Conservation (phyloP, 2,797 vertebrate species). For the Anomalospiza imberbis region DNA sequence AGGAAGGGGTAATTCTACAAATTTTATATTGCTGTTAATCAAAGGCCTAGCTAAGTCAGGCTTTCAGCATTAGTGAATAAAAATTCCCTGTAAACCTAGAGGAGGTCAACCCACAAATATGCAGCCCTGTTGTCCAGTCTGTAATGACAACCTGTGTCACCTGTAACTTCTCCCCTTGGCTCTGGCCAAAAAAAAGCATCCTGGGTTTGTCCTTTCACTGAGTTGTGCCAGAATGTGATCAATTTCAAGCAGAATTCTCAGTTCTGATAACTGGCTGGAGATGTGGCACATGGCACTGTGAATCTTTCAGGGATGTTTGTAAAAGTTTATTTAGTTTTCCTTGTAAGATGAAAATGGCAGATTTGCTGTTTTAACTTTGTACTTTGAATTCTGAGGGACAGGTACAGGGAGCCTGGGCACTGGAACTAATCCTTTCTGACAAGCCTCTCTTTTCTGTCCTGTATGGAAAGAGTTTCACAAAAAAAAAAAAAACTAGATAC, state of each 20-base stretch:
- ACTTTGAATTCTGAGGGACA: not conserved
- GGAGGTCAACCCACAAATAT: rapidly evolving
- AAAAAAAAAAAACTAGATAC: not conserved
- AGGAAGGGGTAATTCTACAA: not conserved
- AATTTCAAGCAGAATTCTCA: not conserved
- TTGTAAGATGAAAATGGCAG: not conserved
- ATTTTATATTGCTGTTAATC: not conserved
- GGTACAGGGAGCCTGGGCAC: not conserved
- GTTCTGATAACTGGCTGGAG: not conserved
- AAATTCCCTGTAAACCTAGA: not conserved
- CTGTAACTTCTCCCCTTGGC: not conserved
- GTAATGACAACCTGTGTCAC: rapidly evolving
- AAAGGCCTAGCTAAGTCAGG: not conserved
- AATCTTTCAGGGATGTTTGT: not conserved
- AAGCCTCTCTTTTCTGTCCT: not conserved
- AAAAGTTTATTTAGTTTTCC: not conserved
- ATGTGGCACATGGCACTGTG: rapidly evolving
- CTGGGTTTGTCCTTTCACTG: not conserved
- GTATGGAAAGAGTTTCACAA: not conserved
- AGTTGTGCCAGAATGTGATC: not conserved
- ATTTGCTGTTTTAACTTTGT: not conserved
- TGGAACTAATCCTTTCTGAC: not conserved
- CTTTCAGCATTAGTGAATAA: not conserved
- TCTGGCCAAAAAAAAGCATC: not conserved
- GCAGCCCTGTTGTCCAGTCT: not conserved